phyloP scores from a whole-genome alignment of 1,140 invertebrate species.

The Hycleus cichorii region DNA sequence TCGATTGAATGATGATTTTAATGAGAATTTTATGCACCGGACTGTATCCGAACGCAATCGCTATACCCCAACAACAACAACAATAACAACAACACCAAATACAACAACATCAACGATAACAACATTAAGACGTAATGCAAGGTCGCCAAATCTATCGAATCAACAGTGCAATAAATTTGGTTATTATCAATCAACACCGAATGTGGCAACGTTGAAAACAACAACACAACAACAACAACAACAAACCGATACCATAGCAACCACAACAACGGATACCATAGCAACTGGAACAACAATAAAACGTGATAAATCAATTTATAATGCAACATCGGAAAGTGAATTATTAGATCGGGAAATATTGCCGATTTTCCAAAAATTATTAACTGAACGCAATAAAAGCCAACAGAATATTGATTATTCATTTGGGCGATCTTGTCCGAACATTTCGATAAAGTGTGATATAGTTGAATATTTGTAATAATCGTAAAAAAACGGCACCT shows the following conservation, averaged over 20 bases:
- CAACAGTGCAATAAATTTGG: slow-evolving; percentile 46
- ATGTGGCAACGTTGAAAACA: slow-evolving; percentile 41
- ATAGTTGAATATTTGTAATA: slow-evolving; percentile 85
- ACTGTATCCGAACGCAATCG: slow-evolving; percentile 38
- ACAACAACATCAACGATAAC: slow-evolving; percentile 31
- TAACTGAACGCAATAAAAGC: slow-evolving; percentile 71
- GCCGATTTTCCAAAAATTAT: slow-evolving; percentile 83
- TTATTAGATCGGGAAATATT: slow-evolving; percentile 73
- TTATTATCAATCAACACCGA: slow-evolving; percentile 56
- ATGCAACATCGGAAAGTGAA: slow-evolving; percentile 76
- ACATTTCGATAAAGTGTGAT: slow-evolving; percentile 92
- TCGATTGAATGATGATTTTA: slow-evolving; percentile 15
- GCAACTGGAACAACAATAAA: slow-evolving; percentile 6
- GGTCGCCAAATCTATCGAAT: slow-evolving; percentile 26
- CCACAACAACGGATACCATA: too few species aligned
- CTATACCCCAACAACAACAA: slow-evolving; percentile 13
- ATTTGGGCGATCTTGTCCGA: slow-evolving; percentile 83
- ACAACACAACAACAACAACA: slow-evolving; percentile 18
- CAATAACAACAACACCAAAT: slow-evolving; percentile 3
- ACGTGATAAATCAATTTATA: slow-evolving; percentile 53
- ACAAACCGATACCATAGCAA: neutral
- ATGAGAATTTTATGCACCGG: slow-evolving; percentile 33
- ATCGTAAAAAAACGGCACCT: neutral
- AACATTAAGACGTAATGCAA: slow-evolving; percentile 17
- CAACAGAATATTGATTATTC: slow-evolving; percentile 56